Evolutionary conservation across 1,140 invertebrate species (phyloP).

Genomic region (Plectus sambesii): DNA sequence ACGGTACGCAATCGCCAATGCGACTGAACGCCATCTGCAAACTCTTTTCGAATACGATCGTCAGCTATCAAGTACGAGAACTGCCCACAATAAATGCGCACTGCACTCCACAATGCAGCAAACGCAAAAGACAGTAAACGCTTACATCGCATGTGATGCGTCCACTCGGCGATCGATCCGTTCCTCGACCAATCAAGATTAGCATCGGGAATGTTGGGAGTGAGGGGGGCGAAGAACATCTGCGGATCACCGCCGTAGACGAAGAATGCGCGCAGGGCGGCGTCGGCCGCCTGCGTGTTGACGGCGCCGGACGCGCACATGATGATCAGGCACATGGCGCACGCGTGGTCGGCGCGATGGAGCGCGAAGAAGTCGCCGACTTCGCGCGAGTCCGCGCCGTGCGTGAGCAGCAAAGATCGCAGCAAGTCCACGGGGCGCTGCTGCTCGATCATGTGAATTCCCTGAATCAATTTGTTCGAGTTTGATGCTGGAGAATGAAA

Average conservation of each 20-base stretch:
- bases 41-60: too few relatives aligned
- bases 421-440: slow-evolving; percentile 47
- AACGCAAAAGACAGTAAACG: too few relatives aligned
- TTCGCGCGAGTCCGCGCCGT: slow-evolving; percentile 36
- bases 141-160: slow-evolving; percentile 23
- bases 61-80: too few relatives aligned
- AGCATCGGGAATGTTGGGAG: slow-evolving; percentile 1
- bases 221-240: slow-evolving; percentile 16
- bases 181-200: slow-evolving; percentile 9
- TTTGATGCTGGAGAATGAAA: too few relatives aligned
- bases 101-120: too few relatives aligned
- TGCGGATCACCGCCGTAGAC: slow-evolving; percentile 69
- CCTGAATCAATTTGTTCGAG: too few relatives aligned
- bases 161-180: slow-evolving; percentile 1
- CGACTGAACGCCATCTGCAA: too few relatives aligned
- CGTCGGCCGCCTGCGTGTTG: slow-evolving; percentile 56
- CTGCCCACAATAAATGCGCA: too few relatives aligned
- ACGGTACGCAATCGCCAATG: too few relatives aligned
- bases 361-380: slow-evolving; percentile 23
- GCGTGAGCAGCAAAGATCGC: slow-evolving; percentile 41
- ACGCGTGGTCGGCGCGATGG: slow-evolving; percentile 13
- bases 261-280: slow-evolving; percentile 81
- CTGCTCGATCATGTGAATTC: slow-evolving; percentile 45
- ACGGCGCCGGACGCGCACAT: slow-evolving; percentile 1
- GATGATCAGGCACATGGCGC: slow-evolving; percentile 15